These are phyloP conservation scores for Zaprionus taronus DNA, from an alignment of 1,140 invertebrate species.

Conservation along the genomic window DNA sequence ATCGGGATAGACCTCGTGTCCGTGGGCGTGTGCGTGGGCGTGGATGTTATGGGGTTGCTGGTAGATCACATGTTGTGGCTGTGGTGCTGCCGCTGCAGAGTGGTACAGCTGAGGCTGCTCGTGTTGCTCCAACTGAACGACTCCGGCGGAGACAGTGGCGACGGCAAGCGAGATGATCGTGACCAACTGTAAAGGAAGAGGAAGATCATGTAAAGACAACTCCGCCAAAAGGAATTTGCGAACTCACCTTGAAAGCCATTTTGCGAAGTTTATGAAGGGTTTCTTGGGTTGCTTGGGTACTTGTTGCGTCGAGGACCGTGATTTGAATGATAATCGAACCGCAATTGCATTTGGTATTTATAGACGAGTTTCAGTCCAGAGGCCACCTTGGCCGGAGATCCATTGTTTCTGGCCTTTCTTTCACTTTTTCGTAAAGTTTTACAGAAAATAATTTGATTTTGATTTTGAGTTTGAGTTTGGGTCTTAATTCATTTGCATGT, in stretches of 20 bases:
- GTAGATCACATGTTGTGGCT: slow-evolving; percentile 69
- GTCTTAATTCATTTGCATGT: slow-evolving; percentile 76
- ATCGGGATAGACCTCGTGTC: slow-evolving; percentile 79
- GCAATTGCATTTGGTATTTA: slow-evolving; percentile 78
- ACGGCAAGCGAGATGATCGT: slow-evolving; percentile 57
- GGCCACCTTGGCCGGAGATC: slow-evolving; percentile 39
- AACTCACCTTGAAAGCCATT: slow-evolving; percentile 82
- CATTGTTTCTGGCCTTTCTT: slow-evolving; percentile 72
- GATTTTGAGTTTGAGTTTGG: slow-evolving; percentile 52
- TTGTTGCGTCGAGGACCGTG: slow-evolving; percentile 69
- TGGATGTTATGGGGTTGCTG: slow-evolving; percentile 72
- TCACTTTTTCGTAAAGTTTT: slow-evolving; percentile 72
- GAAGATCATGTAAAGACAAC: slow-evolving; percentile 3
- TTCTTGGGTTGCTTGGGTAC: slow-evolving; percentile 48
- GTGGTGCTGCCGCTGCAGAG: slow-evolving; percentile 34
- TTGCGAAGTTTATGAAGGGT: slow-evolving; percentile 43
- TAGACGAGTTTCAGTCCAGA: slow-evolving; percentile 62
- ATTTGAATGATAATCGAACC: slow-evolving; percentile 78
- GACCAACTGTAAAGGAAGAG: slow-evolving; percentile 37
- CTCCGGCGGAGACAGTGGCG: slow-evolving; percentile 63
- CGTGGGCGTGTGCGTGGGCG: slow-evolving; percentile 55
- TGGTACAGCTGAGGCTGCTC: slow-evolving; percentile 58
- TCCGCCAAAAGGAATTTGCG: not conserved
- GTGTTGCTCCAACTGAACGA: slow-evolving; percentile 70
- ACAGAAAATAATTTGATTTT: slow-evolving; percentile 55